Evolutionary conservation across 2,113 vertebrate species (phyloP).

Genomic region (Carassius gibelio): DNA sequence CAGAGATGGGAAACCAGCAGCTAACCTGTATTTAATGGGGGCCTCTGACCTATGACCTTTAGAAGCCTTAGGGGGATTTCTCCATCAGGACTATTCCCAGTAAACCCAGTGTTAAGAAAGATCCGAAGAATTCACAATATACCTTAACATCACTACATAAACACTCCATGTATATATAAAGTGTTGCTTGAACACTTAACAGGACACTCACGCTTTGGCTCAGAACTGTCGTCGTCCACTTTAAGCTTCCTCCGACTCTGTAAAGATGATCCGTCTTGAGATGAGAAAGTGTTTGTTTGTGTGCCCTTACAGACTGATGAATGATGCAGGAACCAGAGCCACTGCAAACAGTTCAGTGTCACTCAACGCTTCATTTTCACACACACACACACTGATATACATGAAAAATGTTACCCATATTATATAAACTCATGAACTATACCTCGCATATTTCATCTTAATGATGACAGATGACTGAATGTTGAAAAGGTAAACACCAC

Average conservation of each 20-base stretch:
- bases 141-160: background rate
- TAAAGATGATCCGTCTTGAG: background rate
- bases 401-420: constrained; percentile 4
- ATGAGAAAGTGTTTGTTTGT: constrained; percentile 19
- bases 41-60: constrained; percentile 51
- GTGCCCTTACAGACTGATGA: constrained; percentile 45
- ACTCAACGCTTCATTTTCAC: constrained; percentile 53
- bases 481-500: background rate
- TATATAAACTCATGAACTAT: background rate
- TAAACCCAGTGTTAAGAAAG: constrained; percentile 22
- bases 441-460: constrained; percentile 59
- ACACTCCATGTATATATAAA: background rate
- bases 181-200: background rate
- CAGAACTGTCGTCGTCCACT: background rate
- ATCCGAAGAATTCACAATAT: background rate
- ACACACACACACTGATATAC: background rate
- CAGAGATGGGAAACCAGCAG: constrained; percentile 49
- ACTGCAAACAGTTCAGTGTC: constrained; percentile 68
- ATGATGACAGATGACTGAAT: constrained; percentile 71
- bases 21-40: constrained; percentile 61
- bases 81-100: constrained; percentile 8
- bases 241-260: background rate
- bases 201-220: background rate
- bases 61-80: constrained; percentile 51
- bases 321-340: constrained; percentile 62